Conservation (phyloP, 2,113 vertebrate species). For the Etheostoma cragini region DNA sequence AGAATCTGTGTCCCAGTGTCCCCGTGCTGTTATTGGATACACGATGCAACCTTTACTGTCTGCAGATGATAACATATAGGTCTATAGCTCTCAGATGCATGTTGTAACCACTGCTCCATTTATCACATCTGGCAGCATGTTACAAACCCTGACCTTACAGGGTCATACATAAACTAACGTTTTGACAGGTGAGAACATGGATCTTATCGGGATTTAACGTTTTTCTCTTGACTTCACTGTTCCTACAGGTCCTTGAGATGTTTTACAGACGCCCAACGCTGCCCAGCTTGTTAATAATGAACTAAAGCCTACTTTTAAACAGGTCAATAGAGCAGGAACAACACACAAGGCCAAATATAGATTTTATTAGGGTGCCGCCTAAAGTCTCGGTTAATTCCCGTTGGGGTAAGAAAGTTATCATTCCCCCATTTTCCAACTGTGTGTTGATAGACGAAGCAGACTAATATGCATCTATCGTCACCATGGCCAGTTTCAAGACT, state of each 20-base stretch:
- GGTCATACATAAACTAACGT: constrained; percentile 4
- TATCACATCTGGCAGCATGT: constrained; percentile 41
- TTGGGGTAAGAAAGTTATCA: constrained; percentile 28
- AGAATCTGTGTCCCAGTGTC: not conserved
- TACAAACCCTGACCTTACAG: constrained; percentile 36
- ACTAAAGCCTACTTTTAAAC: constrained; percentile 8
- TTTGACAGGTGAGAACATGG: not conserved
- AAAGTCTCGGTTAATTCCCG: not conserved
- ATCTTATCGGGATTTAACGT: not conserved
- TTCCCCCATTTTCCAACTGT: constrained; percentile 13
- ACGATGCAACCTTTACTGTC: constrained; percentile 13
- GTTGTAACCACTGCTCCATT: constrained; percentile 27
- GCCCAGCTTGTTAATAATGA: constrained; percentile 1
- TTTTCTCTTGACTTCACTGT: not conserved
- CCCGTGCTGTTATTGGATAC: constrained; percentile 7
- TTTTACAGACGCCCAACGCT: not conserved
- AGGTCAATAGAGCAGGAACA: constrained; percentile 18
- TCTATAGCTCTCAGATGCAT: constrained; percentile 7
- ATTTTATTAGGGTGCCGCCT: constrained; percentile 25
- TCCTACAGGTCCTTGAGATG: not conserved
- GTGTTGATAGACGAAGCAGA: not conserved
- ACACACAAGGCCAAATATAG: constrained; percentile 3
- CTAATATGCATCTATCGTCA: constrained; percentile 24
- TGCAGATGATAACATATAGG: constrained; percentile 32
- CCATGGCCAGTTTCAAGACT: not conserved